Percentiles rank a stretch among this genome's conserved stretches.
Conservation (phyloP, 1,140 invertebrate genomes). For the Aphidius gifuensis region DNA sequence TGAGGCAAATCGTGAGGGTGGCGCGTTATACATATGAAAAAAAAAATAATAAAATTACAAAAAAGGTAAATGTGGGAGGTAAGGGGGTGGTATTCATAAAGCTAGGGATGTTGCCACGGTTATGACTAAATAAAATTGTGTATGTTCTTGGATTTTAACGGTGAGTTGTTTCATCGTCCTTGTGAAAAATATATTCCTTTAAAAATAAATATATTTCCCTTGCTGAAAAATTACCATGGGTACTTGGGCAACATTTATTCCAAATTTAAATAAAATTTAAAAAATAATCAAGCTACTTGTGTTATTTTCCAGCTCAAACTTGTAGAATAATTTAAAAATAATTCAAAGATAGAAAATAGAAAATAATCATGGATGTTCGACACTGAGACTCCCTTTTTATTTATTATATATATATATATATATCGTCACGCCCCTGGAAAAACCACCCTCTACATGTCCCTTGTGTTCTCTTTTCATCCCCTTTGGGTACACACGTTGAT, state of each 20-base stretch:
- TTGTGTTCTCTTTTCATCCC: neutral
- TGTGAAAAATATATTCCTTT: constrained; percentile 42
- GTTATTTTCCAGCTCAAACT: too few relatives aligned
- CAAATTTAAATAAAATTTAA: too few relatives aligned
- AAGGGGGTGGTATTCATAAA: constrained; percentile 10
- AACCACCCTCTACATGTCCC: neutral
- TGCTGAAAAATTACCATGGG: constrained; percentile 34
- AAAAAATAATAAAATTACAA: too few relatives aligned
- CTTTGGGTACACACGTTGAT: neutral
- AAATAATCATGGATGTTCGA: too few relatives aligned
- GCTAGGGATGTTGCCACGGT: constrained; percentile 13
- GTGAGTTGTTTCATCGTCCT: constrained; percentile 11
- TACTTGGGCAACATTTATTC: constrained; percentile 33
- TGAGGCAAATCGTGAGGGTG: constrained; percentile 30
- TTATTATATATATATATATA: too few relatives aligned
- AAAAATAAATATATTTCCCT: constrained; percentile 53
- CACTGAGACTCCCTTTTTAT: too few relatives aligned
- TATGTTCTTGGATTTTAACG: constrained; percentile 22
- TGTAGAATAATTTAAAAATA: too few relatives aligned
- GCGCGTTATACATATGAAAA: too few relatives aligned
- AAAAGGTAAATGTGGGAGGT: too few relatives aligned
- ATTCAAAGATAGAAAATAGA: too few relatives aligned
- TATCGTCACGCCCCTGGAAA: too few relatives aligned
- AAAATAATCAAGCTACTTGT: too few relatives aligned
- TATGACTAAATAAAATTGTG: constrained; percentile 38